Conservation (phyloP, 2,113 vertebrate genomes). For the Gulo gulo region DNA sequence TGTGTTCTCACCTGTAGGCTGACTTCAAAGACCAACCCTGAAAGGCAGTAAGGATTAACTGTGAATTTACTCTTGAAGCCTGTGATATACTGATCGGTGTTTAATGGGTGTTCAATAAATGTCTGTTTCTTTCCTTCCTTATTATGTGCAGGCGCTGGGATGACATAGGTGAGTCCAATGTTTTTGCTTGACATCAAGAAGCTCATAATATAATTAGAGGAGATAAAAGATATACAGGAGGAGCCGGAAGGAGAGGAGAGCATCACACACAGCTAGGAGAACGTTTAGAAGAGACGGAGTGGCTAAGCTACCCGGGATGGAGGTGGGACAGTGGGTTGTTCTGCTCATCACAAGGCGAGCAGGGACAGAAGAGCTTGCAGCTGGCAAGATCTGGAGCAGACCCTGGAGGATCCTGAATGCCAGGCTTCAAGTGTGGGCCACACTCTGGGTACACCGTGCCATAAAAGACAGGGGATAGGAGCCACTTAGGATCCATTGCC, state of each 20-base stretch:
- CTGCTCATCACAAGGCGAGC: too few species aligned
- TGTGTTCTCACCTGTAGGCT: background rate
- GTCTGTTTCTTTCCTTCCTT: background rate
- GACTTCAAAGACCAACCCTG: background rate
- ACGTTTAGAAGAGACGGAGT: background rate
- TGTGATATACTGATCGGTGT: background rate
- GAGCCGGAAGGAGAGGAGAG: background rate
- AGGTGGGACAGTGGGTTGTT: background rate
- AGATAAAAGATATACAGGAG: background rate
- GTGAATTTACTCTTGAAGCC: background rate
- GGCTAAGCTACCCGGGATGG: background rate
- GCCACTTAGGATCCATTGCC: background rate
- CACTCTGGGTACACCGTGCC: rapidly evolving
- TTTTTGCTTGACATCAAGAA: background rate
- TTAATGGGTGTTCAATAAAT: background rate
- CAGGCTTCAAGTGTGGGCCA: background rate
- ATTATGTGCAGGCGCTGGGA: background rate
- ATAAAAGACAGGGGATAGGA: background rate
- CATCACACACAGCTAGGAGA: background rate
- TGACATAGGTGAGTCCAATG: background rate
- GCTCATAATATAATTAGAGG: background rate
- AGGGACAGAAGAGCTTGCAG: background rate
- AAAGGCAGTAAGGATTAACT: background rate
- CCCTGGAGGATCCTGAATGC: too few species aligned
- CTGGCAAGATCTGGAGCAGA: background rate